phyloP scores from a whole-genome alignment of 2,888 invertebrate genomes.

The Drosophila hawaiiensis region DNA sequence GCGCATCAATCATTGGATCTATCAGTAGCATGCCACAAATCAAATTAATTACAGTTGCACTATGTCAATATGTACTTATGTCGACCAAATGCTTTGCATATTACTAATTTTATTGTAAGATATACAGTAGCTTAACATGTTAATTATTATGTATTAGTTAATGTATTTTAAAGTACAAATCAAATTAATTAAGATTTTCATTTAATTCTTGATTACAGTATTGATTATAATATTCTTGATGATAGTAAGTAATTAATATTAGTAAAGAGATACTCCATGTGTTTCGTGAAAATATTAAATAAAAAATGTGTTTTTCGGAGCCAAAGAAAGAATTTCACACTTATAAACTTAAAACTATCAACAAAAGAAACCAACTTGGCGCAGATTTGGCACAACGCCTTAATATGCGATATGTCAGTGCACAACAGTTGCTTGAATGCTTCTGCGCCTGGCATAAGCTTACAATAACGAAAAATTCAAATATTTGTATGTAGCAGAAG shows the following conservation, averaged over 20 bases:
- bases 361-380: neutral
- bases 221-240: neutral
- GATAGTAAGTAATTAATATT: neutral
- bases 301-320: no score
- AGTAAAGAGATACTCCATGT: neutral
- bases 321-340: no score
- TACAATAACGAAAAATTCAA: no score
- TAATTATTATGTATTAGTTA: neutral
- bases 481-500: no score
- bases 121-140: neutral
- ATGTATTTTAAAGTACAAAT: neutral
- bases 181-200: neutral
- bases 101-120: neutral
- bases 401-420: neutral
- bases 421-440: neutral
- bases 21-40: neutral
- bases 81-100: neutral
- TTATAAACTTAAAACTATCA: neutral
- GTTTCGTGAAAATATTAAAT: neutral
- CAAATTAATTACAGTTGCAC: neutral
- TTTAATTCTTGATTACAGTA: neutral
- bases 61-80: neutral
- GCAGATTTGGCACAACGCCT: neutral
- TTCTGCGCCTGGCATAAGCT: neutral
- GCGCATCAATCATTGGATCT: conserved; percentile 14